Conservation (phyloP, 2,888 invertebrate genomes). For the Calameuta filiformis region DNA sequence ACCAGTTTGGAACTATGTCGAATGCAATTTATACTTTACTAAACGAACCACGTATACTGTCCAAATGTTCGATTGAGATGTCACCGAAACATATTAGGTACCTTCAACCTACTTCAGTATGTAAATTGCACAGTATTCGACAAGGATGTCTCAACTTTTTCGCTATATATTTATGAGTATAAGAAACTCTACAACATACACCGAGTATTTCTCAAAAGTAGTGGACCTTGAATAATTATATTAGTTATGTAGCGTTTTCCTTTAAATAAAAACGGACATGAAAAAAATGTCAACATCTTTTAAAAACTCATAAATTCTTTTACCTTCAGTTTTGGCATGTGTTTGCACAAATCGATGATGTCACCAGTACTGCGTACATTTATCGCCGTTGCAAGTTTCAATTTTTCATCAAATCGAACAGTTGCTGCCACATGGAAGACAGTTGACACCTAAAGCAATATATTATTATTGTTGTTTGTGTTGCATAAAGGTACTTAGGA, state of each 20-base stretch:
- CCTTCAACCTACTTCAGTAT: conserved; percentile 1
- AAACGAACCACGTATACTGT: conserved; percentile 5
- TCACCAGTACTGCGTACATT: conserved; percentile 77
- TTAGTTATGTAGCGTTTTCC: background rate
- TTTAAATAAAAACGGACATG: background rate
- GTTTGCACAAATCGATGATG: conserved; percentile 73
- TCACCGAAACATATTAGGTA: background rate
- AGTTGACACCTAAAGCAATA: conserved; percentile 54
- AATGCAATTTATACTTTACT: background rate
- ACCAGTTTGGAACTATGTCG: background rate
- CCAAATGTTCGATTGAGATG: background rate
- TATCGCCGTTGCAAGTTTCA: conserved; percentile 75
- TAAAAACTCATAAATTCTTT: conserved; percentile 17
- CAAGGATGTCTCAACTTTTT: background rate
- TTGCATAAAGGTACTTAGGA: background rate
- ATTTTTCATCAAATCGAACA: conserved; percentile 79
- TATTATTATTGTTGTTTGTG: background rate
- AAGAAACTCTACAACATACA: background rate
- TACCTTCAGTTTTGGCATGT: conserved; percentile 75
- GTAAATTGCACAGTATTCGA: background rate
- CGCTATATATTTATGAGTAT: background rate
- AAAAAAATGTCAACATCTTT: background rate
- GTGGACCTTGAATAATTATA: background rate
- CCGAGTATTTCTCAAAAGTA: background rate
- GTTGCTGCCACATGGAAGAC: conserved; percentile 84